Evolutionary conservation across 2,113 vertebrate genomes (phyloP).

Genomic region (Cyprinodon brontotheroides): DNA sequence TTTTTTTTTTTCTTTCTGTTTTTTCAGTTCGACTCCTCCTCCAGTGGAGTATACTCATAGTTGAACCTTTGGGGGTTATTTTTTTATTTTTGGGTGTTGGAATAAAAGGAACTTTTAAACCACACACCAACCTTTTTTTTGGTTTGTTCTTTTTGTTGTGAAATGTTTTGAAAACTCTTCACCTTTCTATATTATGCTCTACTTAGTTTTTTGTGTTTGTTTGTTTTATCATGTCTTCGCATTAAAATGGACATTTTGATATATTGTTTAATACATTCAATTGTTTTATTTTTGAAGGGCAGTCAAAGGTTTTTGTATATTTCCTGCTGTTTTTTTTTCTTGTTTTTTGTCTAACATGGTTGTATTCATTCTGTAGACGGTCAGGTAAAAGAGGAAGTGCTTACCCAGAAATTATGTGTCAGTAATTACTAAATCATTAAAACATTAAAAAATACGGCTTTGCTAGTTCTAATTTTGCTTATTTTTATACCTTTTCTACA

Average conservation of each 20-base stretch:
- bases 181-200: neutral
- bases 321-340: no score
- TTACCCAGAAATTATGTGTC: no score
- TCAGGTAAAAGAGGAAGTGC: no score
- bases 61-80: neutral
- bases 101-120: neutral
- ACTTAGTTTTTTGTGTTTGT: neutral
- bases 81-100: neutral
- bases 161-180: neutral
- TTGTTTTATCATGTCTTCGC: no score
- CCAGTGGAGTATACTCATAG: neutral
- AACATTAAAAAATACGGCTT: neutral
- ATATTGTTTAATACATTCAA: no score
- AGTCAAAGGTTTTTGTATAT: no score
- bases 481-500: conserved; percentile 6
- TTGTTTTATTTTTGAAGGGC: no score
- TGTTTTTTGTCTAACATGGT: no score
- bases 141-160: neutral
- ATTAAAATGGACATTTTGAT: no score
- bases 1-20: neutral
- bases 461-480: neutral
- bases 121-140: no score
- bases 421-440: neutral
- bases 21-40: neutral
- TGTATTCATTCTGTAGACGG: no score